Evolutionary conservation across 2,888 invertebrate genomes (phyloP).

Genomic region (Ormyrus labotus): DNA sequence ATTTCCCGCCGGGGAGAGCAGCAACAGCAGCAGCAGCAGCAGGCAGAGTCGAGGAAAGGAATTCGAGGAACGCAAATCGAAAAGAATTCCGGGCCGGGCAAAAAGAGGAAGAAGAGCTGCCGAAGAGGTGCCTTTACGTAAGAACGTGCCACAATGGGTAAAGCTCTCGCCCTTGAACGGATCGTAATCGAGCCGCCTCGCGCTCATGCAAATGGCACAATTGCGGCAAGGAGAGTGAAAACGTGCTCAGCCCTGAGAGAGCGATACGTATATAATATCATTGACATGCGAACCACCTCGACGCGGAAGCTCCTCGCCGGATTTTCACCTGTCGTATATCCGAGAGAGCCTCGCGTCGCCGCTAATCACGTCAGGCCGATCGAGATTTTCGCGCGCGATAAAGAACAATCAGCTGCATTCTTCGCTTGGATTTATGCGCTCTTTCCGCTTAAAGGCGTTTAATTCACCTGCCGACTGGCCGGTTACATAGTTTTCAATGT

Average conservation of each 20-base stretch:
- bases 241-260: slow-evolving; percentile 9
- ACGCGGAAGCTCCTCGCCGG: too few relatives aligned
- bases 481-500: too few relatives aligned
- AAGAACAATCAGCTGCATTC: too few relatives aligned
- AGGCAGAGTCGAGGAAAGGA: neutral
- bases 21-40: too few relatives aligned
- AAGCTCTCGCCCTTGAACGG: slow-evolving; percentile 41
- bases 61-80: slow-evolving; percentile 28
- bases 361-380: too few relatives aligned
- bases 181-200: slow-evolving; percentile 21
- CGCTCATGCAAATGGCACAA: slow-evolving; percentile 14
- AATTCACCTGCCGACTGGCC: too few relatives aligned
- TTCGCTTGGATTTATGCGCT: too few relatives aligned
- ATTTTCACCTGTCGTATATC: neutral
- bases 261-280: too few relatives aligned
- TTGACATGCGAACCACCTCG: too few relatives aligned
- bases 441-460: too few relatives aligned
- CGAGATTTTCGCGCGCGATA: too few relatives aligned
- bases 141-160: neutral
- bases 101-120: neutral
- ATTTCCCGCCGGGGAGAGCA: neutral
- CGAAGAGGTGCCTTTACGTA: slow-evolving; percentile 5
- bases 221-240: slow-evolving; percentile 29
- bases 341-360: neutral
- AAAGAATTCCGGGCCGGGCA: slow-evolving; percentile 17